Percentiles rank a stretch among this genome's conserved stretches.
Evolutionary conservation across 1,140 invertebrate genomes (phyloP).

Genomic region (Hycleus cichorii): DNA sequence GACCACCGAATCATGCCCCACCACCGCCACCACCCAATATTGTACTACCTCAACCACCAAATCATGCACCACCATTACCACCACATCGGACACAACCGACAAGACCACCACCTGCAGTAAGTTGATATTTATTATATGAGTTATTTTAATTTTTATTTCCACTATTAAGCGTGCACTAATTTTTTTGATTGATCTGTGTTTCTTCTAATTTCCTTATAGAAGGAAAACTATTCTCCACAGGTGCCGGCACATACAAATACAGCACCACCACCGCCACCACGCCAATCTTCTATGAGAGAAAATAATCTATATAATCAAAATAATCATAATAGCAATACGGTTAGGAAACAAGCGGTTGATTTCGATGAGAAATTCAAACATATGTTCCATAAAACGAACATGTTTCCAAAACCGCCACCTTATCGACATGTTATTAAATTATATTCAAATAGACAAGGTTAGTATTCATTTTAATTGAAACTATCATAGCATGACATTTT

Average conservation of each 20-base stretch:
- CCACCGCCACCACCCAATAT: constrained; percentile 25
- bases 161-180: no score
- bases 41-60: constrained; percentile 24
- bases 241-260: constrained; percentile 4
- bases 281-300: constrained; percentile 35
- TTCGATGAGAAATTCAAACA: constrained; percentile 31
- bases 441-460: constrained; percentile 35
- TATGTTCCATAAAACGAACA: constrained; percentile 26
- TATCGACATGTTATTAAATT: constrained; percentile 34
- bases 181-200: no score
- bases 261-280: constrained; percentile 35
- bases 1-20: constrained; percentile 35
- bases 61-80: constrained; percentile 25
- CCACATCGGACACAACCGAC: constrained; percentile 21
- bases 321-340: no score
- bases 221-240: background rate
- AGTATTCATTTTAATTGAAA: constrained; percentile 16
- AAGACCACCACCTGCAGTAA: constrained; percentile 27
- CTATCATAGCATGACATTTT: background rate
- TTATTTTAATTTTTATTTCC: background rate
- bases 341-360: constrained; percentile 12
- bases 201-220: no score
- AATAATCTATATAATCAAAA: background rate
- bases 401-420: constrained; percentile 32
- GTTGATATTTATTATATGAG: background rate